phyloP scores from a whole-genome alignment of 2,113 vertebrate genomes.

The Echinops telfairi region DNA sequence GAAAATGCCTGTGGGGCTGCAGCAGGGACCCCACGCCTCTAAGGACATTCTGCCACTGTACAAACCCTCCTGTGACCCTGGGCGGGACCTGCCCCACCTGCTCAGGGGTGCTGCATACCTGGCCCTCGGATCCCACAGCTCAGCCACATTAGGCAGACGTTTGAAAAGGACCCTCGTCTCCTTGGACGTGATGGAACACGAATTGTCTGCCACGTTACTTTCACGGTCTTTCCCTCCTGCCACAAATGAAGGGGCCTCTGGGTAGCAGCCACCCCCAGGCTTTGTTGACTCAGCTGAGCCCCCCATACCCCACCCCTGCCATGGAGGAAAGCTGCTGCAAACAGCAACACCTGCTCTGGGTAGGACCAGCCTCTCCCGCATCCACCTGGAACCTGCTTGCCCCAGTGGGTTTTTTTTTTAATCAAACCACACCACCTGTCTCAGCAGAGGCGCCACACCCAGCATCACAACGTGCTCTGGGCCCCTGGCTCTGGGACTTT shows the following conservation, averaged over 20 bases:
- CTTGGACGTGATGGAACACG: background rate
- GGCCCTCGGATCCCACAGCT: background rate
- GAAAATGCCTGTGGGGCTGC: background rate
- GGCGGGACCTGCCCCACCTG: background rate
- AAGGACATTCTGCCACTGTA: accelerated
- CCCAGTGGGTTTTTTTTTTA: background rate
- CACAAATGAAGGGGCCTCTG: background rate
- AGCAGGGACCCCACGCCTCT: too few species aligned
- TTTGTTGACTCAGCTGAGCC: background rate
- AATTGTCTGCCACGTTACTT: background rate
- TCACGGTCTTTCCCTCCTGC: background rate
- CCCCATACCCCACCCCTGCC: too few species aligned
- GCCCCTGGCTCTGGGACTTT: accelerated
- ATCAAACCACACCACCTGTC: too few species aligned
- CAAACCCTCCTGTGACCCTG: accelerated
- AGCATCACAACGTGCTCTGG: background rate
- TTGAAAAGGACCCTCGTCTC: too few species aligned
- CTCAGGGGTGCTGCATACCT: accelerated
- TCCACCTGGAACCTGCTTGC: background rate
- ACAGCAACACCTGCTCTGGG: background rate
- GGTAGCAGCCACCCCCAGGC: background rate
- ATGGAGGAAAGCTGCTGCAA: background rate
- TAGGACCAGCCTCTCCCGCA: accelerated
- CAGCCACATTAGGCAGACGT: background rate
- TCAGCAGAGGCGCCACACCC: background rate